A percentile compares a stretch with the other conserved stretches of the same genome.
Conservation (phyloP, 2,113 vertebrate species). For the Anarrhichthys ocellatus region DNA sequence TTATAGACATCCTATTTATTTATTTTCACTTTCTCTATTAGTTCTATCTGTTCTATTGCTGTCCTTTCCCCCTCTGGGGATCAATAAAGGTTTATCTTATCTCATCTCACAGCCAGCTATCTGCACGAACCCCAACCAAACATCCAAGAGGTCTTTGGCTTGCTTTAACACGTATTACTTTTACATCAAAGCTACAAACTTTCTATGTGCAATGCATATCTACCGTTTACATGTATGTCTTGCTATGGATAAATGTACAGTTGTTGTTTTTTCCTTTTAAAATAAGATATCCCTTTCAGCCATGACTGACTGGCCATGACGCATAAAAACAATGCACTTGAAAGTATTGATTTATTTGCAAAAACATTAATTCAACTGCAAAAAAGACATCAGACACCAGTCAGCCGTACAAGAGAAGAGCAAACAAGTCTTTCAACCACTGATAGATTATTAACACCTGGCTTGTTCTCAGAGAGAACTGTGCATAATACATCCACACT, state of each 20-base stretch:
- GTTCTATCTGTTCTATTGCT: not conserved
- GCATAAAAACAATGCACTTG: not conserved
- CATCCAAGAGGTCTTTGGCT: not conserved
- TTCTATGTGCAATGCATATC: not conserved
- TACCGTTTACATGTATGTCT: not conserved
- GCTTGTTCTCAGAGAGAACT: not conserved
- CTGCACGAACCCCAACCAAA: not conserved
- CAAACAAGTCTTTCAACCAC: not conserved
- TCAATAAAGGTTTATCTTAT: not conserved
- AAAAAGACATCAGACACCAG: not conserved
- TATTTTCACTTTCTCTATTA: not conserved
- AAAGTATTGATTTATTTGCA: not conserved
- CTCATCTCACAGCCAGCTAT: not conserved
- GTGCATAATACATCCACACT: not conserved
- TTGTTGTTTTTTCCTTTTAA: no score
- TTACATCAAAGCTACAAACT: not conserved
- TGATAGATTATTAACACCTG: conserved; percentile 19
- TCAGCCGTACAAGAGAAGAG: not conserved
- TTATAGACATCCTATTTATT: not conserved
- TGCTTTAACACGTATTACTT: not conserved
- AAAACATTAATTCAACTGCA: not conserved
- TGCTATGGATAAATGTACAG: not conserved
- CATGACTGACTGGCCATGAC: not conserved
- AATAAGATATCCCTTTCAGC: no score
- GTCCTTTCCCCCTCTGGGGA: not conserved